phyloP scores from a whole-genome alignment of 2,113 vertebrate genomes.

The Miniopterus natalensis region DNA sequence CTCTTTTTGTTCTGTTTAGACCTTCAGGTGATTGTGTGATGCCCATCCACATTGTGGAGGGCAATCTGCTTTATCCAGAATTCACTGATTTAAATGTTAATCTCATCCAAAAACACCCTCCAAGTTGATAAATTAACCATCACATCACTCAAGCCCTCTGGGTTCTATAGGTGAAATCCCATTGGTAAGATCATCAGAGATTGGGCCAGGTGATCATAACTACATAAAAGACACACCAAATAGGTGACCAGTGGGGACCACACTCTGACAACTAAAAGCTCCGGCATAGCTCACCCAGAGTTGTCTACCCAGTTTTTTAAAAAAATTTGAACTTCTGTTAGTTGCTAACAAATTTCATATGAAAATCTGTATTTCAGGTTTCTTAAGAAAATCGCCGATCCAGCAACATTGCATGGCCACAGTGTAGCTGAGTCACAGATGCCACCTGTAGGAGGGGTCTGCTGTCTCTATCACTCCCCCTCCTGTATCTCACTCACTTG shows the following conservation, averaged over 20 bases:
- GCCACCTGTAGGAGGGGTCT: neutral
- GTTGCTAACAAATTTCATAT: conserved; percentile 49
- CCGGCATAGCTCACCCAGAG: neutral
- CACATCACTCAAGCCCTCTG: neutral
- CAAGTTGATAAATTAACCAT: neutral
- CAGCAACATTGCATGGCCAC: neutral
- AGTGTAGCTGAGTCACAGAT: neutral
- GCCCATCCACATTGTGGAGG: no score
- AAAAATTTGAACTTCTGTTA: neutral
- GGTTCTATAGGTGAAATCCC: neutral
- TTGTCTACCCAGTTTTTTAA: neutral
- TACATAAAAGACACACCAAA: neutral
- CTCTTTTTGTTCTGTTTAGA: no score
- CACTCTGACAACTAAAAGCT: neutral
- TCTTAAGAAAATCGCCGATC: neutral
- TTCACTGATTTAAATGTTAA: no score
- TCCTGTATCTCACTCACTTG: neutral
- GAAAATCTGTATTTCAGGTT: neutral
- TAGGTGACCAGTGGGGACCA: neutral
- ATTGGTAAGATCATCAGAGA: neutral
- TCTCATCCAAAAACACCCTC: no score
- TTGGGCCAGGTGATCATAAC: neutral
- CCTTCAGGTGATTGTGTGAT: no score
- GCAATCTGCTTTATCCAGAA: no score
- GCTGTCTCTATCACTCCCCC: neutral